Percentiles rank a stretch among this genome's conserved stretches.
Conservation (phyloP, 2,797 vertebrate species). For the Zalophus californianus region DNA sequence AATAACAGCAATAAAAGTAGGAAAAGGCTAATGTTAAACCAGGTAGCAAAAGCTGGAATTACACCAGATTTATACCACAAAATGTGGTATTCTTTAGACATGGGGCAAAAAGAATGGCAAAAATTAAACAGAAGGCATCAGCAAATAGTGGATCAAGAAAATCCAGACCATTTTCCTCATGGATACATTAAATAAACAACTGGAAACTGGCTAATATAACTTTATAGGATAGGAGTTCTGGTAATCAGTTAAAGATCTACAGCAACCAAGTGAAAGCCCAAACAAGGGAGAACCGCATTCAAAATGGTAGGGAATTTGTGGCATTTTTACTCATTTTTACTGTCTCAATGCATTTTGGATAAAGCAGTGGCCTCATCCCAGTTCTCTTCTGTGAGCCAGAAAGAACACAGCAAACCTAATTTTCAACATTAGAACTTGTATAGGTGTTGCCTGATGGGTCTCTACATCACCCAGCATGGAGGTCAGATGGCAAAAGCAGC, state of each 20-base stretch:
- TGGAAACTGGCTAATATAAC: not conserved
- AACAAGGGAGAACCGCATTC: not conserved
- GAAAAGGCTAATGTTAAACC: not conserved
- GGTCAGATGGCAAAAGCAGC: not conserved
- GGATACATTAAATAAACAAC: not conserved
- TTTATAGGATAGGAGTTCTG: not conserved
- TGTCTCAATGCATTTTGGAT: not conserved
- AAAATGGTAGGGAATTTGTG: not conserved
- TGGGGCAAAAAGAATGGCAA: not conserved
- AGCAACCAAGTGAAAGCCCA: not conserved
- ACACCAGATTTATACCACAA: not conserved
- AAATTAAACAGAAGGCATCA: not conserved
- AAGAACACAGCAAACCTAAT: not conserved
- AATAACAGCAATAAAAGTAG: not conserved
- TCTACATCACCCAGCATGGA: not conserved
- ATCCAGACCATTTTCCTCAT: not conserved
- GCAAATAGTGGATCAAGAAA: not conserved
- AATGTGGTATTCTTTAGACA: not conserved
- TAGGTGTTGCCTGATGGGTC: not conserved
- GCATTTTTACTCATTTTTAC: not conserved
- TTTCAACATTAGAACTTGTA: not conserved
- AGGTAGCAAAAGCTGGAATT: not conserved
- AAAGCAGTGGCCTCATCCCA: not conserved
- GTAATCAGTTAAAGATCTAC: not conserved
- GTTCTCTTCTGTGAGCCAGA: not conserved